Evolutionary conservation across 2,888 invertebrate genomes (phyloP), one percentile per base, ranked within the genome.

Genomic region (Catocala nupta): DNA sequence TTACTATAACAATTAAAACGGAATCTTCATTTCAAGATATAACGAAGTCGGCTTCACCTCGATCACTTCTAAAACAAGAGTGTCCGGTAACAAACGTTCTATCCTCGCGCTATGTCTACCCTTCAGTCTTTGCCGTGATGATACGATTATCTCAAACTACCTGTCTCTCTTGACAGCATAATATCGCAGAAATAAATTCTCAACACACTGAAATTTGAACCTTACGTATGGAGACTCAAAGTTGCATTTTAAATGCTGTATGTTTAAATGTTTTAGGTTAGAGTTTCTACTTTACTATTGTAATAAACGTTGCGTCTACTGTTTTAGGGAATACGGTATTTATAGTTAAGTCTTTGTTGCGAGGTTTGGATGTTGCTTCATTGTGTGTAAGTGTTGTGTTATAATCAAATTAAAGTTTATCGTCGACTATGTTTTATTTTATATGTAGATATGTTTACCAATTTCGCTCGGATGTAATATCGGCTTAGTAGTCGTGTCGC

Each of bases 81-180:
- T 63, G 44, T 70, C 52, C 45, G 42, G 44, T 63, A 13, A 42
- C 45, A 51, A 44, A 57, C 36, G 60, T 55, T 34, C 47, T 45
- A 59, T 60, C 60, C 54, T 53, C 55, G 48, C 63, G 43, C 44
- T 54, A 53, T 62, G 51, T 67, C 63, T 59, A 70, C 55, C 71
- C 54, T 54, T 55, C 69, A 63, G 33, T 49, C 11, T 42, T 25
- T 25, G 36, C 36, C 55, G 49, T 61, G 59, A 52, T 53, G 63
- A 65, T 52, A 51, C 62, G 58, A 75, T 64, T 71, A 74, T 57
- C 54, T 48, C 6, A 60, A 69, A 72, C 63, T 59, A 70, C 76
- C 67, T 70, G 59, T 59, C 61, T 56, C 55, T 61, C 57, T 62
- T 68, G 67, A 65, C 73, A 65, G 57, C 44, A 63, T 61, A 64